Percentiles rank a stretch among this genome's conserved stretches.
Evolutionary conservation across 2,113 vertebrate species (phyloP).

Genomic region (Alaudala cheleensis): DNA sequence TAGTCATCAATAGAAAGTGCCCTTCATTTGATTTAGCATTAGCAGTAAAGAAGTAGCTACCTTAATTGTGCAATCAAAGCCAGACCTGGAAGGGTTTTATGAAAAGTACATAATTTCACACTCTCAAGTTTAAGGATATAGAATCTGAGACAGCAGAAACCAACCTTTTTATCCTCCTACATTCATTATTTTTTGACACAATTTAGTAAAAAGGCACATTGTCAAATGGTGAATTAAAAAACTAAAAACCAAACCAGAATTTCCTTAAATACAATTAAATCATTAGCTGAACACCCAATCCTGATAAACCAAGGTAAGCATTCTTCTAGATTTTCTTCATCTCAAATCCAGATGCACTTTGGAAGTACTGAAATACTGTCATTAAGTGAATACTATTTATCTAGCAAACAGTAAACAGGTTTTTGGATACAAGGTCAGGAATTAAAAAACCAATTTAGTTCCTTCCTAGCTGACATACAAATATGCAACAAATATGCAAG

Average conservation of each 20-base stretch:
- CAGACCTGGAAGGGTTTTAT: constrained; percentile 65
- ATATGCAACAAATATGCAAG: constrained; percentile 40
- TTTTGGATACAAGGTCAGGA: constrained; percentile 57
- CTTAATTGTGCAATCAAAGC: constrained; percentile 75
- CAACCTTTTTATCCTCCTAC: constrained; percentile 65
- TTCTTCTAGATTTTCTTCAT: constrained; percentile 35
- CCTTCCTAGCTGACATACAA: constrained; percentile 42
- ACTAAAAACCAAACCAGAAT: constrained; percentile 57
- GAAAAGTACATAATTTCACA: constrained; percentile 61
- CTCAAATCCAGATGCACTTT: constrained; percentile 37
- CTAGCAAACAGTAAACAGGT: constrained; percentile 12
- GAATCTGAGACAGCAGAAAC: constrained; percentile 58
- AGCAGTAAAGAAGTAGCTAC: constrained; percentile 66
- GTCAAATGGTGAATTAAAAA: constrained; percentile 70
- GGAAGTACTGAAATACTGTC: constrained; percentile 23
- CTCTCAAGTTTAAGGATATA: constrained; percentile 46
- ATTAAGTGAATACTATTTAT: not conserved
- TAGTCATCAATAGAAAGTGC: constrained; percentile 73
- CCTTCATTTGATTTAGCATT: constrained; percentile 69
- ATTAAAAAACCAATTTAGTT: not conserved
- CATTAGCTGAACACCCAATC: constrained; percentile 57
- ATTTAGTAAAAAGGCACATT: constrained; percentile 79
- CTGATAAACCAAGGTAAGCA: constrained; percentile 25
- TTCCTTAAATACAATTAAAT: constrained; percentile 49
- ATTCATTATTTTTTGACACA: constrained; percentile 68